Evolutionary conservation across 2,888 invertebrate genomes (phyloP).

Genomic region (Thyatira batis): DNA sequence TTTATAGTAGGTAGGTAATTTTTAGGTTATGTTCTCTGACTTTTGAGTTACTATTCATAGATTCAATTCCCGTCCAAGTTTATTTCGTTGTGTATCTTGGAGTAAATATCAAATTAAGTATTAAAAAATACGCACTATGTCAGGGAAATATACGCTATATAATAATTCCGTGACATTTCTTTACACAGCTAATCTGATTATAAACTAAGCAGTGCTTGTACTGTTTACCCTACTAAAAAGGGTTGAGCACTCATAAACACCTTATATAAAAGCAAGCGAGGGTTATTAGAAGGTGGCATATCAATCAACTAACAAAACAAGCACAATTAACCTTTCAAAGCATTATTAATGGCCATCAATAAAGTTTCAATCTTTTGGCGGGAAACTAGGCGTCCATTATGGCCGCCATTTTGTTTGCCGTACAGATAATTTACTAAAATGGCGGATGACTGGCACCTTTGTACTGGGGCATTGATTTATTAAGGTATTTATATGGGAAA

Average conservation of each 20-base stretch:
- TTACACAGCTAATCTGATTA: no score
- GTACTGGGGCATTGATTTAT: constrained; percentile 39
- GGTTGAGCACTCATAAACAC: not conserved
- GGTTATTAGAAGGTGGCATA: not conserved
- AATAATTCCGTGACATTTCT: no score
- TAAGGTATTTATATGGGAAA: constrained; percentile 17
- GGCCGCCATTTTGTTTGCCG: constrained; percentile 32
- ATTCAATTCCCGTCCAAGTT: no score
- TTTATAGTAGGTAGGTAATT: no score
- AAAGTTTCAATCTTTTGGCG: constrained; percentile 42
- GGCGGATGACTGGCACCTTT: constrained; percentile 47
- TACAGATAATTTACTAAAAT: constrained; percentile 50
- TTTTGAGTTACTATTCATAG: no score
- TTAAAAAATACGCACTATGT: no score
- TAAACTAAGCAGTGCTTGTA: no score
- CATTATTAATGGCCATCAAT: constrained; percentile 38
- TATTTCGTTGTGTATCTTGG: no score
- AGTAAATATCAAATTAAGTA: no score
- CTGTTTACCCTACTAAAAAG: not conserved
- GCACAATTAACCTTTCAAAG: constrained; percentile 33
- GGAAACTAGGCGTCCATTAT: constrained; percentile 35
- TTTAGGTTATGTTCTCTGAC: no score
- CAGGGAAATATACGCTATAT: no score
- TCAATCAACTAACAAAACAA: constrained; percentile 22
- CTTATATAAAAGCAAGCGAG: not conserved